These are phyloP conservation scores for Parnassius glacialis DNA, from an alignment of 2,888 invertebrate species.

Conservation along the genomic window DNA sequence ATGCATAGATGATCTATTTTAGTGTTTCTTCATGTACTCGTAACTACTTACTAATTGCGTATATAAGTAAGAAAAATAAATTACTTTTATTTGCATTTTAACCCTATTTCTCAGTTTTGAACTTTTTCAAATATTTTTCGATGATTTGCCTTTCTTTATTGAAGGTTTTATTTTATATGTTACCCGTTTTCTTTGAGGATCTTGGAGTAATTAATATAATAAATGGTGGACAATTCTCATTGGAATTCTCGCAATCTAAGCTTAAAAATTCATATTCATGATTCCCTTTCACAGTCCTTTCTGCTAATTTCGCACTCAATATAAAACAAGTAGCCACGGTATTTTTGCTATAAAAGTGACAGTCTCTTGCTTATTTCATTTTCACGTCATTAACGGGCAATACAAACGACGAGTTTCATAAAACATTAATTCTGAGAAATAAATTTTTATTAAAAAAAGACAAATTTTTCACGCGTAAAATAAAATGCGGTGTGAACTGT, in stretches of 20 bases:
- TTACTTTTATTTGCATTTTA: too few species aligned
- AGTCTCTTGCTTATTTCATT: slow-evolving; percentile 40
- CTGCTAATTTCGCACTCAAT: slow-evolving; percentile 49
- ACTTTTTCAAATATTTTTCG: too few species aligned
- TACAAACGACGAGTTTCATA: slow-evolving; percentile 30
- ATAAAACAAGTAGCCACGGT: slow-evolving; percentile 40
- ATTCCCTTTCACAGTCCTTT: slow-evolving; percentile 47
- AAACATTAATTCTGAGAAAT: slow-evolving; percentile 23
- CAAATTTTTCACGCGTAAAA: slow-evolving; percentile 1
- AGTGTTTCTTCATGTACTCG: too few species aligned
- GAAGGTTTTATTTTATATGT: too few species aligned
- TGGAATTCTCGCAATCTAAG: slow-evolving; percentile 30
- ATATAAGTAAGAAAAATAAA: too few species aligned
- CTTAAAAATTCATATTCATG: slow-evolving; percentile 38
- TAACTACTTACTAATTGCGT: too few species aligned
- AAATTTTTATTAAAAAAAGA: slow-evolving; percentile 12
- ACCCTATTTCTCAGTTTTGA: too few species aligned
- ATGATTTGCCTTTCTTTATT: too few species aligned
- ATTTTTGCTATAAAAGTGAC: slow-evolving; percentile 37
- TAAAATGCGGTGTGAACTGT: slow-evolving; percentile 1
- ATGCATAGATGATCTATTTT: too few species aligned
- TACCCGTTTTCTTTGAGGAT: too few species aligned
- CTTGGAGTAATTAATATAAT: slow-evolving; percentile 9
- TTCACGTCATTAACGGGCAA: slow-evolving; percentile 39
- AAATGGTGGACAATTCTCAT: slow-evolving; percentile 24